Conservation (phyloP, 2,113 vertebrate genomes). For the Pristiophorus japonicus region DNA sequence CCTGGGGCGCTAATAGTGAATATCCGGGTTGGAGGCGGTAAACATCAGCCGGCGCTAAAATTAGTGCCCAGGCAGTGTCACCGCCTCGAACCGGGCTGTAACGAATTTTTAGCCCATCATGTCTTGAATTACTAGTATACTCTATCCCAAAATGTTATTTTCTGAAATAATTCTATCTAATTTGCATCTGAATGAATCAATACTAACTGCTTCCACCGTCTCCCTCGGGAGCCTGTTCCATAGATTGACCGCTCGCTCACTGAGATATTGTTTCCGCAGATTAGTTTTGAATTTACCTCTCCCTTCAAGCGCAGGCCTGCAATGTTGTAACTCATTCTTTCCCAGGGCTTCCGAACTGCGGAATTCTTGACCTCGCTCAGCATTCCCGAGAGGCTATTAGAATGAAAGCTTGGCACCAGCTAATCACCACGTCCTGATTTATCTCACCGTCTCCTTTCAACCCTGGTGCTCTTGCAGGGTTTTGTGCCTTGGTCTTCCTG, state of each 20-base stretch:
- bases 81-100: too few relatives aligned
- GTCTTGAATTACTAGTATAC: background rate
- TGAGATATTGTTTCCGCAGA: background rate
- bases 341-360: background rate
- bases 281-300: background rate
- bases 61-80: too few relatives aligned
- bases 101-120: too few relatives aligned
- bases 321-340: background rate
- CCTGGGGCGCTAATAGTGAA: too few relatives aligned
- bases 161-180: background rate
- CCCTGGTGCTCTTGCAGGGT: too few relatives aligned
- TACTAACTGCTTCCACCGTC: background rate
- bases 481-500: too few relatives aligned
- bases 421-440: too few relatives aligned
- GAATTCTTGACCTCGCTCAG: background rate
- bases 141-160: background rate
- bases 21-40: too few relatives aligned
- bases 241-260: background rate
- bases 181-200: background rate
- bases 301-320: background rate
- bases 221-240: background rate
- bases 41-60: too few relatives aligned
- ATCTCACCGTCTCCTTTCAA: too few relatives aligned
- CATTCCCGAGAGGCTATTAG: too few relatives aligned
- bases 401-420: too few relatives aligned